Evolutionary conservation across 1,140 invertebrate species (phyloP), one percentile per base, ranked within the genome.

Genomic region (Gonioctena quinquepunctata): DNA sequence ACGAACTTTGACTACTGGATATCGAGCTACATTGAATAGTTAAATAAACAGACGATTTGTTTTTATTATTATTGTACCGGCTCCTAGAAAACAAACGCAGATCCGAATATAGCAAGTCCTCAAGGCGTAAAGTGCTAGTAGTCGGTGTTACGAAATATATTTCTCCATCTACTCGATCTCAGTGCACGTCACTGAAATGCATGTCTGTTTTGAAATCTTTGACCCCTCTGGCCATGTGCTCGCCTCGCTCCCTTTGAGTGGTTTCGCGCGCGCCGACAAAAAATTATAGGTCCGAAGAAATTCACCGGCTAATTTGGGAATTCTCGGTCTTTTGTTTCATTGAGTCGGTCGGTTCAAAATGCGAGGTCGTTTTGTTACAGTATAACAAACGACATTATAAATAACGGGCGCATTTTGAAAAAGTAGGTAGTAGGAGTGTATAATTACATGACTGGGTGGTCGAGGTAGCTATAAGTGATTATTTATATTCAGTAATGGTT

Each of bases 201-300:
- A 42, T 13, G 11, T 42, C 13, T 13, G 33, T 1, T n/a, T 42
- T 11, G 11, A n/a, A 42, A 42, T 42, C 1, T 59, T 25, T 8
- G 56, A 59, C 21, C 56, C 56, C 56, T 59, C 23, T n/a, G 56
- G 56, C 56, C 21, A 16, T 26, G 23, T 22, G 25, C 33, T 42
- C 56, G n/a, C n/a, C 33, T 42, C 56, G n/a, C n/a, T 59, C 56
- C 26, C 56, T 59, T 59, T 59, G 56, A 25, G 23, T 16, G 6
- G 56, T 25, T 59, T 59, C 56, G 56, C 56, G 56, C 56, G 25
- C 21, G 56, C 56, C 56, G 56, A 59, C 56, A 59, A 59, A 59
- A 59, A 59, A 59, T 59, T 59, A 59, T 59, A 59, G 56, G 56
- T 59, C 23, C 56, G 8, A 13, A 26, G 56, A 26, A 16, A 59